phyloP scores from a whole-genome alignment of 2,797 vertebrate genomes.

The Syngnathus rostellatus region DNA sequence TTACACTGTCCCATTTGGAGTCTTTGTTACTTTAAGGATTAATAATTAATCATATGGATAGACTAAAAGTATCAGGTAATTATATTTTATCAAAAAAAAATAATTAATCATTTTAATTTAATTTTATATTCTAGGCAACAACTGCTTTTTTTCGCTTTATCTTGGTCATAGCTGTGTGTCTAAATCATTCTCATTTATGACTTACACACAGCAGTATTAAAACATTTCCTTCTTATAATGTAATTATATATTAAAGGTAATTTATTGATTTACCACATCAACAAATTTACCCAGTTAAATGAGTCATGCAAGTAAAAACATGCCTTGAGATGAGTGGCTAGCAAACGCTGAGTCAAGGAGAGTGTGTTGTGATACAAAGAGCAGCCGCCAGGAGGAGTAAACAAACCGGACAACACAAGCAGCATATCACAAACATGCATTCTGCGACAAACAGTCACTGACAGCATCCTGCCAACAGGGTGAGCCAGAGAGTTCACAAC shows the following conservation, averaged over 20 bases:
- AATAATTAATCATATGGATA: too few species aligned
- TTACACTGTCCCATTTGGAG: slow-evolving; percentile 71
- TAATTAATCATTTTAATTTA: background rate
- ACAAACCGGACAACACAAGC: slow-evolving; percentile 72
- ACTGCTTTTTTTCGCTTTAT: too few species aligned
- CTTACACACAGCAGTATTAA: background rate
- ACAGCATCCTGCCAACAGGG: slow-evolving; percentile 48
- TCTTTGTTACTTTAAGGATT: slow-evolving; percentile 17
- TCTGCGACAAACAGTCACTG: slow-evolving; percentile 48
- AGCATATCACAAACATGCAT: slow-evolving; percentile 52
- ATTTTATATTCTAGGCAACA: background rate
- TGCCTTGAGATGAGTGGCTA: background rate
- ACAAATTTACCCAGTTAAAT: background rate
- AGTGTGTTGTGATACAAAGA: slow-evolving; percentile 63
- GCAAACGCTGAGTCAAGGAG: too few species aligned
- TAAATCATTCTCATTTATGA: background rate
- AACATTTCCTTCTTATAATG: background rate
- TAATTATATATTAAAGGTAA: background rate
- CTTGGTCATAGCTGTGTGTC: too few species aligned
- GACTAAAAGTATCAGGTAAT: too few species aligned
- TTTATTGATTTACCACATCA: background rate
- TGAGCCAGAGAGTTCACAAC: slow-evolving; percentile 49
- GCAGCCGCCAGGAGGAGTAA: slow-evolving; percentile 78
- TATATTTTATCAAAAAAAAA: too few species aligned
- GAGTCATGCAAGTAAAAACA: background rate